phyloP scores from a whole-genome alignment of 1,140 invertebrate species.

The Coptotermes formosanus region DNA sequence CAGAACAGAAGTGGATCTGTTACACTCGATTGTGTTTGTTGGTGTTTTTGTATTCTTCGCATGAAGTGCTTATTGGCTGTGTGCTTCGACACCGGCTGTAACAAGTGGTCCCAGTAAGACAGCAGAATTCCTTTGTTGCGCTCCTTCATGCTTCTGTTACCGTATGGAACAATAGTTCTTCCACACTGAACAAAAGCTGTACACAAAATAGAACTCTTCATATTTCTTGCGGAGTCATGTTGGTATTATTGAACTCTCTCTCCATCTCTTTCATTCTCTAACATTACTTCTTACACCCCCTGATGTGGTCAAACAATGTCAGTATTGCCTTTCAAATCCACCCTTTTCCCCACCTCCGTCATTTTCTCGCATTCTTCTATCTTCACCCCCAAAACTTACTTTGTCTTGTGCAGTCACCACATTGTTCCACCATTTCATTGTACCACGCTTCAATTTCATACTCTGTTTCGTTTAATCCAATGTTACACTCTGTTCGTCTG shows the following conservation, averaged over 20 bases:
- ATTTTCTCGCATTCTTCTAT: slow-evolving; percentile 12
- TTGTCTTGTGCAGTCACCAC: not conserved
- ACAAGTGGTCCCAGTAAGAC: not conserved
- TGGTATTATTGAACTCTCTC: slow-evolving; percentile 22
- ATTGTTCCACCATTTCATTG: not conserved
- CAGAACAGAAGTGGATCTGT: not conserved
- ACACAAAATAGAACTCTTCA: slow-evolving; percentile 20
- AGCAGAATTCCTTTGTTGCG: not conserved
- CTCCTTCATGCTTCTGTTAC: not conserved
- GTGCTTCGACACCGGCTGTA: not conserved
- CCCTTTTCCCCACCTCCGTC: not conserved
- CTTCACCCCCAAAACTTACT: slow-evolving; percentile 10
- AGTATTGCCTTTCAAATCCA: not conserved
- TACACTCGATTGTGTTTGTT: not conserved
- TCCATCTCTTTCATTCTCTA: not conserved
- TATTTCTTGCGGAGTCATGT: slow-evolving; percentile 25
- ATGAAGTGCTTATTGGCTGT: not conserved
- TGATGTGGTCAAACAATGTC: slow-evolving; percentile 28
- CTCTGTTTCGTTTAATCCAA: slow-evolving; percentile 7
- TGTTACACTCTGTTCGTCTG: not conserved
- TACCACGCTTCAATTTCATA: slow-evolving; percentile 21
- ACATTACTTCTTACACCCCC: slow-evolving; percentile 1
- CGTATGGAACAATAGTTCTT: not conserved
- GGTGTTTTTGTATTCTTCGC: not conserved
- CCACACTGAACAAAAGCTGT: not conserved